A percentile compares a stretch with the other conserved stretches of the same genome.
Evolutionary conservation across 2,113 vertebrate genomes (phyloP).

Genomic region (Macrotis lagotis): DNA sequence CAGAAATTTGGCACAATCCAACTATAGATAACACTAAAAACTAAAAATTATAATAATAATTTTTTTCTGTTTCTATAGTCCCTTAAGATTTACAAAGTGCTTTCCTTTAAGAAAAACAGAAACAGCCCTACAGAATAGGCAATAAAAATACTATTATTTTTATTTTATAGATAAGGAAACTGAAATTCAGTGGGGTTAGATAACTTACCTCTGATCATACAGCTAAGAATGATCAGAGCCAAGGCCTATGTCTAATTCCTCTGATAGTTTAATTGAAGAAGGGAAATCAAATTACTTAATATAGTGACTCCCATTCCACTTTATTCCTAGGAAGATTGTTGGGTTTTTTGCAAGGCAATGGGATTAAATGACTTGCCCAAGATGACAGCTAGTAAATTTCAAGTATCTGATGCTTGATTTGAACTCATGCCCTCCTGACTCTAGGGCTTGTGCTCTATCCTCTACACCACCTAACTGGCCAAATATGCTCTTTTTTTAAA

Average conservation of each 20-base stretch:
- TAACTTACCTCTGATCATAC: background rate
- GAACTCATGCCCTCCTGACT: too few species aligned
- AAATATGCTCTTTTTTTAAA: too few species aligned
- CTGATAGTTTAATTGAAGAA: background rate
- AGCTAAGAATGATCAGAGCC: background rate
- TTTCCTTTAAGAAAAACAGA: background rate
- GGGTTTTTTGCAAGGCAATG: too few species aligned
- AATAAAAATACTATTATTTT: background rate
- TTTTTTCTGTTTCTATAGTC: background rate
- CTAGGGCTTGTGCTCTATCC: too few species aligned
- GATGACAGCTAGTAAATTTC: too few species aligned
- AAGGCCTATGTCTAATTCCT: background rate
- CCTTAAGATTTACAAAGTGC: background rate
- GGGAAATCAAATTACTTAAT: background rate
- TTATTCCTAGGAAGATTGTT: background rate
- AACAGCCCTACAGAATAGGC: background rate
- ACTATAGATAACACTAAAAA: background rate
- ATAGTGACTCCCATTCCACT: background rate
- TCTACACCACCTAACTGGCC: too few species aligned
- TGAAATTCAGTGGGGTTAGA: background rate
- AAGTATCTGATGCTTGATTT: too few species aligned
- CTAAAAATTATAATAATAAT: background rate
- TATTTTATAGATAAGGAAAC: background rate
- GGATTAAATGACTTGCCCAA: too few species aligned
- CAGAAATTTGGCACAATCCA: background rate